A percentile compares a stretch with the other conserved stretches of the same genome.
These are phyloP conservation scores for Lymantria dispar DNA, from an alignment of 2,888 invertebrate genomes.

Conservation along the genomic window DNA sequence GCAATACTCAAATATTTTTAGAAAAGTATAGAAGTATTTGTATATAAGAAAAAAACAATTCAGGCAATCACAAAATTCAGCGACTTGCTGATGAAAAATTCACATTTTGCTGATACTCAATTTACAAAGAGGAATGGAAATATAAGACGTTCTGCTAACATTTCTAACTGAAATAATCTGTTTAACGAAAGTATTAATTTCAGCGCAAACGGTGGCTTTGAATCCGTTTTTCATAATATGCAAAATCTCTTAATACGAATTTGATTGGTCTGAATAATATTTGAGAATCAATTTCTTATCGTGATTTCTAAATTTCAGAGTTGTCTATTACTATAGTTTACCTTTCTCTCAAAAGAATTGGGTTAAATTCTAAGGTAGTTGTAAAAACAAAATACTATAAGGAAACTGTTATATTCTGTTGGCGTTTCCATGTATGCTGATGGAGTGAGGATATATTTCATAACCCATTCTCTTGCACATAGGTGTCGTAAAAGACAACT, in stretches of 20 bases:
- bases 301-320: too few relatives aligned
- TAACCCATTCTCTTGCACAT: too few relatives aligned
- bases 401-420: too few relatives aligned
- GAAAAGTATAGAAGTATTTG: not conserved
- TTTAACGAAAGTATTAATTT: slow-evolving; percentile 55
- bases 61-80: slow-evolving; percentile 17
- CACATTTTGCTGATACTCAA: slow-evolving; percentile 18
- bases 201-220: slow-evolving; percentile 40
- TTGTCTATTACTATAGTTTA: too few relatives aligned
- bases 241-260: slow-evolving; percentile 55
- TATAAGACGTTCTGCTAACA: slow-evolving; percentile 22
- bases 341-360: too few relatives aligned
- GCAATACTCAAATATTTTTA: too few relatives aligned
- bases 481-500: too few relatives aligned
- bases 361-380: too few relatives aligned
- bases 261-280: slow-evolving; percentile 60
- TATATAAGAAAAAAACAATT: slow-evolving; percentile 10
- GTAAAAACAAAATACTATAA: too few relatives aligned
- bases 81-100: slow-evolving; percentile 19
- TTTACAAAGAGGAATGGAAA: slow-evolving; percentile 29
- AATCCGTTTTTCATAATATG: slow-evolving; percentile 50
- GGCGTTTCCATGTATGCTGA: too few relatives aligned
- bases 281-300: slow-evolving; percentile 37
- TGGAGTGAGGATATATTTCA: too few relatives aligned
- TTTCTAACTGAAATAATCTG: slow-evolving; percentile 39